A percentile compares a stretch with the other conserved stretches of the same genome.
Conservation (phyloP, 2,888 invertebrate genomes). For the Pyrochroa serraticornis region DNA sequence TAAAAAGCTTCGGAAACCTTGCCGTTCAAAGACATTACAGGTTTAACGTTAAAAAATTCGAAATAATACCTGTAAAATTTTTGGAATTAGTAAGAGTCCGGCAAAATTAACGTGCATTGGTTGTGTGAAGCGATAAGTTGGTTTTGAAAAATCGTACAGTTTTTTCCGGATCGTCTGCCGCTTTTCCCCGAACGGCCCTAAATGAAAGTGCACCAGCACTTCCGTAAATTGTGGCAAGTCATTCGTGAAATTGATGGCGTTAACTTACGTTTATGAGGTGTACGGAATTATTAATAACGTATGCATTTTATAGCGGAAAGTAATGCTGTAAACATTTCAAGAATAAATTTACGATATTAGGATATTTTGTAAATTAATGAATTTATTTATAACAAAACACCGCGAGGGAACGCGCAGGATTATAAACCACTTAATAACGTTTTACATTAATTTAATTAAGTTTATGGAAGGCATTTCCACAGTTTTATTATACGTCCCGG, state of each 20-base stretch:
- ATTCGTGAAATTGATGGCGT: background rate
- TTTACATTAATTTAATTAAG: conserved; percentile 41
- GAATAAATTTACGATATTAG: conserved; percentile 17
- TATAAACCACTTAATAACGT: conserved; percentile 35
- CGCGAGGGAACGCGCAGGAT: conserved; percentile 13
- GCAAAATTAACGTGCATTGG: too few relatives aligned
- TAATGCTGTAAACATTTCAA: conserved; percentile 15
- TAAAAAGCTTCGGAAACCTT: too few relatives aligned
- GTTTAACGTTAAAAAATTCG: too few relatives aligned
- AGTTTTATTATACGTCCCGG: conserved; percentile 36
- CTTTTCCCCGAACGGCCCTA: too few relatives aligned
- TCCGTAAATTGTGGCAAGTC: background rate
- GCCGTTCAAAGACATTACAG: too few relatives aligned
- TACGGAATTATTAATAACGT: conserved; percentile 4
- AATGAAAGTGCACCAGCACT: background rate
- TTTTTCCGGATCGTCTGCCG: too few relatives aligned
- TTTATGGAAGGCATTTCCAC: conserved; percentile 37
- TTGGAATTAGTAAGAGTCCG: too few relatives aligned
- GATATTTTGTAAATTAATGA: conserved; percentile 17
- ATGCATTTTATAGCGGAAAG: conserved; percentile 7
- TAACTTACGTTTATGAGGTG: too few relatives aligned
- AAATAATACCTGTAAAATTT: too few relatives aligned
- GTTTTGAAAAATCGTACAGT: too few relatives aligned
- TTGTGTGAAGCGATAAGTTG: too few relatives aligned
- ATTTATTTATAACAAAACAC: conserved; percentile 16